Evolutionary conservation across 92 coral and sea anemone genomes (phyloP).

Genomic region (Pocillopora grandis): DNA sequence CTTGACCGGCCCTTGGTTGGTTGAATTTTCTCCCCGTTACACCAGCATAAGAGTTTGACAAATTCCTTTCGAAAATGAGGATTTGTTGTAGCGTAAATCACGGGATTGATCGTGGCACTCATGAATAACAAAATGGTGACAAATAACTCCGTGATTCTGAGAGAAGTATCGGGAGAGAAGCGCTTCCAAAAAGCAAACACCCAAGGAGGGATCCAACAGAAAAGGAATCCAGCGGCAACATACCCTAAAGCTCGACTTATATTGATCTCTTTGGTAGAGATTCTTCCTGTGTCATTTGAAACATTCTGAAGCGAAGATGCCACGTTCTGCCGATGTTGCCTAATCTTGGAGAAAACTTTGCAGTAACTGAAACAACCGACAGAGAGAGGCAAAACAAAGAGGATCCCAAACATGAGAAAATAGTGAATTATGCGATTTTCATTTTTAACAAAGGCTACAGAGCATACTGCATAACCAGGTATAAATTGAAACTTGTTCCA

Average conservation of each 20-base stretch:
- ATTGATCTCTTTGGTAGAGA: not conserved
- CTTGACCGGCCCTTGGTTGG: no score
- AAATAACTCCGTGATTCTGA: no score
- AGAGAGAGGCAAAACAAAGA: slow-evolving; percentile 16
- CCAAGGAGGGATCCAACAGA: slow-evolving; percentile 24
- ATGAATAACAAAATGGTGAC: no score
- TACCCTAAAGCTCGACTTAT: not conserved
- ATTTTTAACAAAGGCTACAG: slow-evolving; percentile 10
- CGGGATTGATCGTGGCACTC: no score
- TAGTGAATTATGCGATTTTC: slow-evolving; percentile 27
- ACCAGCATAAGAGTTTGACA: no score
- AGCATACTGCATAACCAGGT: slow-evolving; percentile 45
- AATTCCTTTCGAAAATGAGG: no score
- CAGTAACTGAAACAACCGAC: not conserved
- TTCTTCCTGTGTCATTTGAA: not conserved
- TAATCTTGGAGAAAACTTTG: slow-evolving; percentile 14
- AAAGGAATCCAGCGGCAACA: slow-evolving; percentile 9
- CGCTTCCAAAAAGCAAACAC: not conserved
- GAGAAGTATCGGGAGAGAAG: no score
- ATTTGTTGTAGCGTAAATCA: no score
- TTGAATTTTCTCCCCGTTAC: no score
- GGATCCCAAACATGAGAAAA: not conserved
- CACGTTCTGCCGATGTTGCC: not conserved
- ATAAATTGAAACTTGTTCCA: slow-evolving; percentile 22
- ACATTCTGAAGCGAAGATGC: not conserved